Base-by-base conservation (phyloP, 1,140 invertebrate species). In the Macrostomum lignano region DNA sequence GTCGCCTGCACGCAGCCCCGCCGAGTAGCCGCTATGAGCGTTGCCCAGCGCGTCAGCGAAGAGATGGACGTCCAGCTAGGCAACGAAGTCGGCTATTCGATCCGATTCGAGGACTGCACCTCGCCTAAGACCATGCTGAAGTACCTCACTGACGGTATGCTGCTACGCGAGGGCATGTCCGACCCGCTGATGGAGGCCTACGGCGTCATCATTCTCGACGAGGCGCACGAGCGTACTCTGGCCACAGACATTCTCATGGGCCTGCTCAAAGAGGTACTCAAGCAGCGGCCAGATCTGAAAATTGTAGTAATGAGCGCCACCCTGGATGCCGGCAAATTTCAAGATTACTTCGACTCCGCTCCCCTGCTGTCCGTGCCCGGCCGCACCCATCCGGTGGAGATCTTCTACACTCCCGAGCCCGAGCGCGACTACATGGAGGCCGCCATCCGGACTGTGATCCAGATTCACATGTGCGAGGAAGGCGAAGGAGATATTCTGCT, bases 181-280 rank as follows among this genome's bases (percentile, higher is more conserved):
- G 86, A 94, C 60, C 88, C 88, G 0, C 74, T 94, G 67, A 55
- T 98, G 11, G 82, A 94, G 46, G 70, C 72, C 31, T 98, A 98
- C 58, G 75, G 84, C 51, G 62, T 68, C 13, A 78, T 98, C 36
- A 57, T 99, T 21, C 68, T 99, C 17, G 91, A 99, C 50, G 91
- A 99, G 56, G 91, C 91, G 52, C 91, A 99, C 54, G 91, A 99
- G 64, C 67, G 84, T 44, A 98, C 91, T 0, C 58, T 98, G 17
- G 84, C 88, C 0, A 98, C 91, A 0, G 91, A 99, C 51, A 86
- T 99, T 33, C 60, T 98, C 1, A 96, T 99, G 88, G 91, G 84
- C 35, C 42, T 65, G n/a, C 55, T 98, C 4, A 94, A 96, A 55
- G 88, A 98, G 64, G 81, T 96, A 6, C 74, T 84, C 14, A 79